Conservation (phyloP, 2,113 vertebrate genomes). For the Sporophila hypoxantha region DNA sequence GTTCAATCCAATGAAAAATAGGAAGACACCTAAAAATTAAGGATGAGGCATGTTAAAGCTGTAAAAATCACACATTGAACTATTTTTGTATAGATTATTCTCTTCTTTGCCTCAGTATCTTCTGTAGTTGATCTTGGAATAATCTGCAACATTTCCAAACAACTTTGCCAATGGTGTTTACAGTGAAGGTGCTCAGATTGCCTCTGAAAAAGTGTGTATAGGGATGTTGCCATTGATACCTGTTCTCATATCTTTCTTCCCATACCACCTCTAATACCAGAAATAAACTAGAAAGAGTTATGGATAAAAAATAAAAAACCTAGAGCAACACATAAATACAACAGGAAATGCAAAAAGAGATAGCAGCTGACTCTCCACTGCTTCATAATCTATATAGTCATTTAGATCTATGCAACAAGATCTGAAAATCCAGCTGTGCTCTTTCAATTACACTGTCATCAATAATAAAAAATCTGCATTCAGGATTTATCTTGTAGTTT, state of each 20-base stretch:
- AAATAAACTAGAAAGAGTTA: neutral
- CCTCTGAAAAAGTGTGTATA: neutral
- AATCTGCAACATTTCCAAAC: neutral
- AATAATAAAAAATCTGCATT: conserved; percentile 25
- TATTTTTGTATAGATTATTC: neutral
- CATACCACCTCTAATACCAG: neutral
- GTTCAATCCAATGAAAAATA: neutral
- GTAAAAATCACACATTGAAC: neutral
- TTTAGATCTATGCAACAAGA: conserved; percentile 14
- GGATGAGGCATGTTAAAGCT: neutral
- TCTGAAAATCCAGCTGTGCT: conserved; percentile 51
- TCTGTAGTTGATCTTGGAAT: neutral
- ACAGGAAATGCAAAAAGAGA: conserved; percentile 7
- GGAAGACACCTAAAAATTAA: neutral
- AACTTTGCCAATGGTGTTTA: neutral
- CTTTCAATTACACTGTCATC: conserved; percentile 32
- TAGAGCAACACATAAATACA: neutral
- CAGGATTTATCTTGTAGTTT: conserved; percentile 8
- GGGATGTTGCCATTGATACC: neutral
- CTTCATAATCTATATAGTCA: neutral
- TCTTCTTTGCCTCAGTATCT: neutral
- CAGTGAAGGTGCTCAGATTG: neutral
- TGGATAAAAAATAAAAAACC: neutral
- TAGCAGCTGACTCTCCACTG: conserved; percentile 9
- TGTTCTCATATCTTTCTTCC: neutral